Base-by-base conservation (phyloP, 2,888 invertebrate genomes). In the Agriopis aurantiaria region DNA sequence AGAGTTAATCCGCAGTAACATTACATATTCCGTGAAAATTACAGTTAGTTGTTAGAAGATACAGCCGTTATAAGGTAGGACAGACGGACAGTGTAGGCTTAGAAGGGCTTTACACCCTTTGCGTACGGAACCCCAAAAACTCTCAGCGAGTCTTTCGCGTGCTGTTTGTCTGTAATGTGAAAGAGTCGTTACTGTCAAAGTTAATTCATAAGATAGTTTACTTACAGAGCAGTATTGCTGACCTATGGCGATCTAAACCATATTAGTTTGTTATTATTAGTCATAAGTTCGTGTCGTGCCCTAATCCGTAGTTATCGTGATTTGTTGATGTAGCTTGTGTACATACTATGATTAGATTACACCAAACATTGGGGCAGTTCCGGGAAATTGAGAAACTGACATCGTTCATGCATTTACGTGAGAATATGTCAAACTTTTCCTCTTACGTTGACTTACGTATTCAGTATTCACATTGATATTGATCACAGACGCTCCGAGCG, bases 241-340 rank as follows among this genome's bases (percentile, higher is more conserved):
- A 60, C 40, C 49, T 49, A 60, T 68, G 60, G 58, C 46, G 40
- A 63, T 23, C 58, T 10, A 46, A 23, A 58, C 9, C 74, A 74
- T 73, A 75, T 72, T 56, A 70, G 75, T 17, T 43, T 51, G 48
- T 55, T 53, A 41, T 64, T 17, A 53, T 74, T 79, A 78, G 73
- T 72, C 63, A 72, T 65, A 75, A 73, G 77, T 78, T 75, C 72
- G 64, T 65, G 74, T 65, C 59, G 68, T 73, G 67, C 70, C 72
- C 65, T 78, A 78, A 80, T 78, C 76, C 70, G 48, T 72, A 77
- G 69, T 74, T 79, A 82, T 81, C 76, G 75, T 82, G 79, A 82
- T 84, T 81, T 83, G 81, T 83, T 82, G 77, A 82, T 79, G 82
- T 77, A 76, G 76, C 65, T 70, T 68, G 72, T 77, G 75, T 80